These are phyloP conservation scores for Etheostoma nigrum DNA, from an alignment of 2,797 vertebrate species.

Conservation along the genomic window DNA sequence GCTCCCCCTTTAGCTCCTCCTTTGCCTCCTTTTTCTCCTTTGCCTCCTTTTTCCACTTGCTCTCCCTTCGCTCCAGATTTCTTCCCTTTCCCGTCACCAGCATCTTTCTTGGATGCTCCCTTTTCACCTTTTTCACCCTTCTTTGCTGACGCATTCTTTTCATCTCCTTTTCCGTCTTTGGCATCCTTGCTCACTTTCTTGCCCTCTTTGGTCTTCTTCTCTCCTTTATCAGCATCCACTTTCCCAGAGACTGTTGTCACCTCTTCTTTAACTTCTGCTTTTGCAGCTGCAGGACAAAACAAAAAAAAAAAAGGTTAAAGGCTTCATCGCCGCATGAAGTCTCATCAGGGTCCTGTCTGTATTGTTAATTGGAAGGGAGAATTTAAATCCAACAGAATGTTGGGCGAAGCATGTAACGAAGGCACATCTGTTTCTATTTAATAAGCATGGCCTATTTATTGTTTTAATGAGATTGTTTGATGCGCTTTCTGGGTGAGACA, in stretches of 20 bases:
- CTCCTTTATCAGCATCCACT: conserved; percentile 85
- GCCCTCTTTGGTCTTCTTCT: conserved; percentile 83
- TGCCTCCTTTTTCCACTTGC: conserved; percentile 62
- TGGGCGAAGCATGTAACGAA: conserved; percentile 56
- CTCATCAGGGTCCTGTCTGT: conserved; percentile 1
- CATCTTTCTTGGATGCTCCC: conserved; percentile 62
- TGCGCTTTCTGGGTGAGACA: conserved; percentile 20
- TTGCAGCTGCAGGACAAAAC: conserved; percentile 77
- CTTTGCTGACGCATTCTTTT: conserved; percentile 68
- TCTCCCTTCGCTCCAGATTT: conserved; percentile 63
- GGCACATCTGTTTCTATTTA: conserved; percentile 60
- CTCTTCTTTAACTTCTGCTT: conserved; percentile 69
- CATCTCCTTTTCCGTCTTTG: conserved; percentile 76
- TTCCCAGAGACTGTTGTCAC: conserved; percentile 86
- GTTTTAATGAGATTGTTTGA: conserved; percentile 53
- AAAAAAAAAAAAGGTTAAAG: conserved; percentile 13
- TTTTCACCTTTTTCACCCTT: conserved; percentile 72
- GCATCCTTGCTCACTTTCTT: conserved; percentile 84
- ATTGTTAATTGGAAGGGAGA: conserved; percentile 33
- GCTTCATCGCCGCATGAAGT: conserved; percentile 16
- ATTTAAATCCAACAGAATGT: conserved; percentile 22
- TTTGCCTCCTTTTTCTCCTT: conserved; percentile 52
- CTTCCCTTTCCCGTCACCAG: conserved; percentile 69
- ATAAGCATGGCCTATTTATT: conserved; percentile 60
- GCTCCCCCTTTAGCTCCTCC: conserved; percentile 76